A percentile compares a stretch with the other conserved stretches of the same genome.
Evolutionary conservation across 1,140 invertebrate species (phyloP).

Genomic region (Aradophagus sp.): DNA sequence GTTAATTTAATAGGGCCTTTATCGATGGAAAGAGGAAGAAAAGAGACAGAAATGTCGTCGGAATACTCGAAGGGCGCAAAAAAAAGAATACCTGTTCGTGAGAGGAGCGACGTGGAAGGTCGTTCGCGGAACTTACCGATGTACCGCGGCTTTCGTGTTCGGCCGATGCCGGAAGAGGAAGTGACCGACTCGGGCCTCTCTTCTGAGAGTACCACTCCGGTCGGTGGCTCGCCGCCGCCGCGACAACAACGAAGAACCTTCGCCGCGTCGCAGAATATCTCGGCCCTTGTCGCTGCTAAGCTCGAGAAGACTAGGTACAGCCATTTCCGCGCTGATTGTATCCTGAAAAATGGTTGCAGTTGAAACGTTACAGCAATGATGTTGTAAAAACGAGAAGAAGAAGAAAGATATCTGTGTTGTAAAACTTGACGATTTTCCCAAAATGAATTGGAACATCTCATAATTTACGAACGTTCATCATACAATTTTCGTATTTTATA

Average conservation of each 20-base stretch:
- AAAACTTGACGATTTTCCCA: too few relatives aligned
- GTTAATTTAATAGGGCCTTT: background rate
- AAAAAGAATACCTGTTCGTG: constrained; percentile 23
- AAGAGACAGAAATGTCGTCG: constrained; percentile 14
- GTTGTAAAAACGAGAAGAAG: too few relatives aligned
- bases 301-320: constrained; percentile 63
- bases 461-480: too few relatives aligned
- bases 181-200: constrained; percentile 70
- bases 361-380: too few relatives aligned
- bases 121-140: constrained; percentile 4
- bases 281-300: constrained; percentile 55
- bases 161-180: constrained; percentile 56
- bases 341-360: too few relatives aligned
- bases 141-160: constrained; percentile 15
- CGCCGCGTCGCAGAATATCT: constrained; percentile 40
- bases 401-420: too few relatives aligned
- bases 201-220: constrained; percentile 70
- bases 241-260: constrained; percentile 58
- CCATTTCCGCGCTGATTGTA: too few relatives aligned
- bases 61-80: constrained; percentile 48
- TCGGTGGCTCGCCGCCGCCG: constrained; percentile 67
- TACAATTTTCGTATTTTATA: too few relatives aligned
- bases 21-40: background rate
- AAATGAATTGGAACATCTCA: too few relatives aligned
- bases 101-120: constrained; percentile 3